Conservation (phyloP, 2,888 invertebrate genomes). For the Calliphora vomitoria region DNA sequence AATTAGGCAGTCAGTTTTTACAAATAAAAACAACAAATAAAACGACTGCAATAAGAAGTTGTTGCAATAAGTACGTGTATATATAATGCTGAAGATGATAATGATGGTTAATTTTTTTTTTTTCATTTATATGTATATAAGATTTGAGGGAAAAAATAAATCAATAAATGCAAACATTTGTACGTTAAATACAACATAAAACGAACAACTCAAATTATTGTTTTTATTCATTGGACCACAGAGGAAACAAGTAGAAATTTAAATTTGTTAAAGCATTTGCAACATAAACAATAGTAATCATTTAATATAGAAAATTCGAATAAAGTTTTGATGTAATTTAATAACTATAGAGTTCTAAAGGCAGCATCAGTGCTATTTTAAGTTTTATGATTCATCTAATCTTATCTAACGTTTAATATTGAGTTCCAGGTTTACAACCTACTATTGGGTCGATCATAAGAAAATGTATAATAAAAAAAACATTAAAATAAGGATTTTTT, state of each 20-base stretch:
- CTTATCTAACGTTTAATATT: too few species aligned
- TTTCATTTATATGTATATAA: neutral
- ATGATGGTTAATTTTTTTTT: conserved; percentile 2
- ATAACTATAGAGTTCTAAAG: too few species aligned
- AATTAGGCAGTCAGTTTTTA: conserved; percentile 67
- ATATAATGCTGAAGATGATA: neutral
- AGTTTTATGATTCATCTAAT: too few species aligned
- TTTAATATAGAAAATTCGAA: too few species aligned
- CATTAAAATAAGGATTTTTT: too few species aligned
- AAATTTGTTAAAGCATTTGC: neutral
- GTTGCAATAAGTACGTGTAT: conserved; percentile 26
- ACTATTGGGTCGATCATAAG: too few species aligned
- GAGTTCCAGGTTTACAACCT: too few species aligned
- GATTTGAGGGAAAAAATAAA: neutral
- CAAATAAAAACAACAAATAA: conserved; percentile 20
- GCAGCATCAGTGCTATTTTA: too few species aligned
- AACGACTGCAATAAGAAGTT: neutral
- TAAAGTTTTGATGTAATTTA: too few species aligned
- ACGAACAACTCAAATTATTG: neutral
- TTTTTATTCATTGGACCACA: neutral
- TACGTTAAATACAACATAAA: conserved; percentile 18
- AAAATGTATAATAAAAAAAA: too few species aligned
- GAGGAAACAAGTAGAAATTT: neutral
- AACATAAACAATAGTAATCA: too few species aligned
- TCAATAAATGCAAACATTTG: conserved; percentile 53